A percentile compares a stretch with the other conserved stretches of the same genome.
phyloP scores from a whole-genome alignment of 2,113 vertebrate genomes.

The Lethenteron reissneri region DNA sequence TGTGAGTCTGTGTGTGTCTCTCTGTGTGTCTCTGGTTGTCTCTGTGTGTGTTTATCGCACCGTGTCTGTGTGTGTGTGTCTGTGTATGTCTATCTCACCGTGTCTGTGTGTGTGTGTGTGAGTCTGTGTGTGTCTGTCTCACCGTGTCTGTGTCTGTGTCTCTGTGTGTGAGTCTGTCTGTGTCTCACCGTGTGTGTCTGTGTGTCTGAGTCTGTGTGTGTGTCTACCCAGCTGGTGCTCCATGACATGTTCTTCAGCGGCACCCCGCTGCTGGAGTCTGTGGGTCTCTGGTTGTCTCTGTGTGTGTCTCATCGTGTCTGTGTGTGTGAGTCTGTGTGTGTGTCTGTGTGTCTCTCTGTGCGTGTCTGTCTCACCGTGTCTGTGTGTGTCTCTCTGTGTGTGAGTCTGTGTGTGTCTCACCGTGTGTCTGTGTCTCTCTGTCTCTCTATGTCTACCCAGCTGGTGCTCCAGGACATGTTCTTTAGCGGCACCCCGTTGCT shows the following conservation, averaged over 20 bases:
- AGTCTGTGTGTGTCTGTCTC: too few species aligned
- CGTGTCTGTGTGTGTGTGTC: slow-evolving; percentile 27
- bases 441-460: slow-evolving; percentile 21
- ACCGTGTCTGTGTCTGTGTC: too few species aligned
- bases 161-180: background rate
- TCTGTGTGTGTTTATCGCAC: slow-evolving; percentile 25
- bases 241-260: slow-evolving; percentile 34
- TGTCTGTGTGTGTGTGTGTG: too few species aligned
- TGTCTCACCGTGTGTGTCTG: background rate
- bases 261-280: slow-evolving; percentile 31
- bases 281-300: slow-evolving; percentile 19
- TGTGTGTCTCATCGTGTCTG: too few species aligned
- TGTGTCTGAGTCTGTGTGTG: background rate
- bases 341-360: too few species aligned
- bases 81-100: too few species aligned
- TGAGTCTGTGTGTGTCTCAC: too few species aligned
- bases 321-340: too few species aligned
- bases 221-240: slow-evolving; percentile 38
- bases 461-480: slow-evolving; percentile 46
- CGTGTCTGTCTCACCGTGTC: too few species aligned
- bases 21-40: slow-evolving; percentile 23
- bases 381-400: too few species aligned
- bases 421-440: background rate
- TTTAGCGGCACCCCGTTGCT: slow-evolving; percentile 27
- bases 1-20: slow-evolving; percentile 19